Percentiles rank a stretch among this genome's conserved stretches.
Evolutionary conservation across 2,888 invertebrate species (phyloP).

Genomic region (Agrenia bidenticulata): DNA sequence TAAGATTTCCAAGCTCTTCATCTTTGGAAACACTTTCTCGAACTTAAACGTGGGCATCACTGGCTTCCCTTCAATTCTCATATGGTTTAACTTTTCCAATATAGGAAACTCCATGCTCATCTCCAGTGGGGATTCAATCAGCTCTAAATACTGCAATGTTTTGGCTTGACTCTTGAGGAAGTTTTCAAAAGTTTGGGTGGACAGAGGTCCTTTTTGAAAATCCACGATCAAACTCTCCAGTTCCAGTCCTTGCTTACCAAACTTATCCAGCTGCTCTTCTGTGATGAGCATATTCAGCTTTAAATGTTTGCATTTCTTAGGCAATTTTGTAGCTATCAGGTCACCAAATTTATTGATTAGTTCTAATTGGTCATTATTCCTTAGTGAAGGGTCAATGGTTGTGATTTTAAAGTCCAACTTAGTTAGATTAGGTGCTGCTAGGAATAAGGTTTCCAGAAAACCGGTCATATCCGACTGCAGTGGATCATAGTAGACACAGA

Average conservation of each 20-base stretch:
- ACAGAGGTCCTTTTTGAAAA: slow-evolving; percentile 23
- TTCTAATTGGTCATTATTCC: slow-evolving; percentile 23
- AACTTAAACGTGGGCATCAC: slow-evolving; percentile 23
- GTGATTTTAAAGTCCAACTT: slow-evolving; percentile 19
- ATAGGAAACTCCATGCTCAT: slow-evolving; percentile 17
- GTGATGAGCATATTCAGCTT: slow-evolving; percentile 29
- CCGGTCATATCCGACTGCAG: slow-evolving; percentile 23
- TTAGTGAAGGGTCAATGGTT: slow-evolving; percentile 20
- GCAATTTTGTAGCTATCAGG: slow-evolving; percentile 20
- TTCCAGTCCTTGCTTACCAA: slow-evolving; percentile 15
- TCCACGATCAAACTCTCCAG: slow-evolving; percentile 28
- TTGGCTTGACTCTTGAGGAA: slow-evolving; percentile 24
- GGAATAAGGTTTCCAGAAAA: slow-evolving; percentile 18
- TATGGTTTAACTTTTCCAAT: slow-evolving; percentile 5
- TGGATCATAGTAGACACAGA: slow-evolving; percentile 25
- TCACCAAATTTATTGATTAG: slow-evolving; percentile 26
- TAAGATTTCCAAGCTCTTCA: slow-evolving; percentile 26
- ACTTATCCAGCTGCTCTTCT: slow-evolving; percentile 14
- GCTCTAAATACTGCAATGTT: slow-evolving; percentile 19
- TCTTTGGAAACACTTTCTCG: slow-evolving; percentile 20
- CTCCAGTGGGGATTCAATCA: slow-evolving; percentile 23
- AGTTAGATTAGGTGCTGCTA: slow-evolving; percentile 12
- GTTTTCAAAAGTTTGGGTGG: slow-evolving; percentile 14
- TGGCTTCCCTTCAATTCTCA: slow-evolving; percentile 25
- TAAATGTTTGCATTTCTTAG: slow-evolving; percentile 21